A percentile compares a stretch with the other conserved stretches of the same genome.
These are phyloP conservation scores for Urechis unicinctus DNA, from an alignment of 2,888 invertebrate species.

Conservation along the genomic window DNA sequence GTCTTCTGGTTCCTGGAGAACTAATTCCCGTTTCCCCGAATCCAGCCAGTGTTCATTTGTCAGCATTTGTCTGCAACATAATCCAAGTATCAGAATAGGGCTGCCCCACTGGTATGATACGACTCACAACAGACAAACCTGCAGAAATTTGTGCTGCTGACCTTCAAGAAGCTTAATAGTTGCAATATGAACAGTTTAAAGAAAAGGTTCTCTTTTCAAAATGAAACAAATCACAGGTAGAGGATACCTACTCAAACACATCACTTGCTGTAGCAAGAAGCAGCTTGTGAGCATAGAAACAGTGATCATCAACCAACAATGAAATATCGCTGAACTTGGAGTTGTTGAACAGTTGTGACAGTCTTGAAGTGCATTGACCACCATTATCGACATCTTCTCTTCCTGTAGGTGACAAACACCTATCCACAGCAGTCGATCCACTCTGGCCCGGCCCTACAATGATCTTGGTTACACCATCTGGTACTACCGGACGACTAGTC, in stretches of 20 bases:
- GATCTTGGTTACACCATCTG: no score
- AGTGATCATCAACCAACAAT: constrained; percentile 46
- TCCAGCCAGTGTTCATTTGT: constrained; percentile 19
- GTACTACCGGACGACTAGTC: no score
- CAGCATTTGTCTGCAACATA: constrained; percentile 19
- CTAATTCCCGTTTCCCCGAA: constrained; percentile 11
- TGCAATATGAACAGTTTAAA: neutral
- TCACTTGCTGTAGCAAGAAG: constrained; percentile 51
- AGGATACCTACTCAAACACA: constrained; percentile 48
- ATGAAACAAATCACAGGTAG: no score
- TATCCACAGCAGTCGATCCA: no score
- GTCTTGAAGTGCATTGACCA: constrained; percentile 11
- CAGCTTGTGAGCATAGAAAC: constrained; percentile 51
- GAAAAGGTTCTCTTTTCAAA: no score
- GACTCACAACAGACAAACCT: no score
- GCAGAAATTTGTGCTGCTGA: neutral
- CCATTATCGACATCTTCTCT: constrained; percentile 12
- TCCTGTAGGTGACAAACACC: neutral
- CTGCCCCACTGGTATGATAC: no score
- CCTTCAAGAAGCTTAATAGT: neutral
- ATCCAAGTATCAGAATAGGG: no score
- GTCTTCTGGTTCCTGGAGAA: constrained; percentile 19
- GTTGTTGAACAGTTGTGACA: constrained; percentile 19
- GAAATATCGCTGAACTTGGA: constrained; percentile 20
- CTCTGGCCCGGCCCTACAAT: no score